A percentile compares a stretch with the other conserved stretches of the same genome.
These are phyloP conservation scores for Drosophila arawakana DNA, from an alignment of 1,140 invertebrate genomes.

Conservation along the genomic window DNA sequence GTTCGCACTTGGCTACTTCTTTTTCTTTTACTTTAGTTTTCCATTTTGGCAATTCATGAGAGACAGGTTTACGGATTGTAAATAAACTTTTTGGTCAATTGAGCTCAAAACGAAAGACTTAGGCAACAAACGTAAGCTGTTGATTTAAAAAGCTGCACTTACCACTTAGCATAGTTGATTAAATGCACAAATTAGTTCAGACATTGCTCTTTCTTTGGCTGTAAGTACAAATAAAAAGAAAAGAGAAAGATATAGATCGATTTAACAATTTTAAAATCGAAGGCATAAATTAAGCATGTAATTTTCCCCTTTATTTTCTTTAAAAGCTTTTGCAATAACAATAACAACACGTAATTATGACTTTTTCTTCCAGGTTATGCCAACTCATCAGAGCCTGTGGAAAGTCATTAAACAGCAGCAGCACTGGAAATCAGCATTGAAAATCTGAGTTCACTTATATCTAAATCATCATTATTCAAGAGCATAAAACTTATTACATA, in stretches of 20 bases:
- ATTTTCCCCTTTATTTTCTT: neutral
- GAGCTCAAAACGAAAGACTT: constrained; percentile 50
- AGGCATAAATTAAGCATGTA: neutral
- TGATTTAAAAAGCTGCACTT: constrained; percentile 35
- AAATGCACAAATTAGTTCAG: constrained; percentile 27
- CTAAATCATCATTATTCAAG: constrained; percentile 23
- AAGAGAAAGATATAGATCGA: constrained; percentile 18
- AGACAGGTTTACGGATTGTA: constrained; percentile 18
- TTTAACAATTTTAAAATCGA: constrained; percentile 8
- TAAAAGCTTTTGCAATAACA: constrained; percentile 20
- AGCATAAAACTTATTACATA: constrained; percentile 27
- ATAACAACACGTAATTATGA: constrained; percentile 20
- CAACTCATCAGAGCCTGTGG: constrained; percentile 31
- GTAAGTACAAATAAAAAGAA: constrained; percentile 23
- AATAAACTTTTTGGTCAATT: constrained; percentile 14
- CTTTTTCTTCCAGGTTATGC: constrained; percentile 20
- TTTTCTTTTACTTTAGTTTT: constrained; percentile 3
- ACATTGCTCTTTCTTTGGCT: constrained; percentile 44
- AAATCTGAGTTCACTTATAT: constrained; percentile 10
- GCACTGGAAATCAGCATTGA: no score
- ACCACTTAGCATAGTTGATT: constrained; percentile 39
- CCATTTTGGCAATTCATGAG: constrained; percentile 43
- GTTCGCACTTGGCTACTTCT: constrained; percentile 33
- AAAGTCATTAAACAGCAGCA: constrained; percentile 27
- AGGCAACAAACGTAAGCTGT: constrained; percentile 41